Conservation (phyloP, 1,140 invertebrate species). For the Orius insidiosus region DNA sequence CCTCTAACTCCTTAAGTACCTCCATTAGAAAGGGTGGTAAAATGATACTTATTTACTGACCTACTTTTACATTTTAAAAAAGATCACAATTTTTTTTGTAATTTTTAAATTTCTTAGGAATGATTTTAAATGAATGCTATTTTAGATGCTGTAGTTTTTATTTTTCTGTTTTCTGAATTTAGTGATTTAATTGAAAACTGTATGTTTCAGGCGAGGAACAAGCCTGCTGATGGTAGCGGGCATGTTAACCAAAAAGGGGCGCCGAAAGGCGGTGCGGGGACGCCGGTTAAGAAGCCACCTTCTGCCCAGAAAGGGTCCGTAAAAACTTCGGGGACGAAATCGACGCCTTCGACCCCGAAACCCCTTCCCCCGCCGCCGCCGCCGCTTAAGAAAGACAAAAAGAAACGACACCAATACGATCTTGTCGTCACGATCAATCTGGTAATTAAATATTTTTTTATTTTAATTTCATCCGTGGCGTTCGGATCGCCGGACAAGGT, state of each 20-base stretch:
- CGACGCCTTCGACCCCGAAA: not conserved
- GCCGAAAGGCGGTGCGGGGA: conserved; percentile 29
- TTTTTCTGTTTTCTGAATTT: too few relatives aligned
- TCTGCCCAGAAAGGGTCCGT: conserved; percentile 29
- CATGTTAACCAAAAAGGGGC: conserved; percentile 50
- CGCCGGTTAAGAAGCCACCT: conserved; percentile 37
- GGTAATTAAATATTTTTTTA: conserved; percentile 33
- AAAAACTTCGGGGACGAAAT: conserved; percentile 30
- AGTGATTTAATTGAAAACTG: too few relatives aligned
- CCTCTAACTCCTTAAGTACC: too few relatives aligned
- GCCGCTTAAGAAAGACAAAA: conserved; percentile 47
- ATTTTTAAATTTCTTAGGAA: too few relatives aligned
- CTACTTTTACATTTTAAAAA: too few relatives aligned
- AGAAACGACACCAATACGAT: conserved; percentile 65
- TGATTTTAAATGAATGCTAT: too few relatives aligned
- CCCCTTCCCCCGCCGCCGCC: conserved; percentile 25
- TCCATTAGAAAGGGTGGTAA: too few relatives aligned
- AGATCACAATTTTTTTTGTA: too few relatives aligned
- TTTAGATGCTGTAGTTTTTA: too few relatives aligned
- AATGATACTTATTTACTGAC: too few relatives aligned
- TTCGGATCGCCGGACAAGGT: too few relatives aligned
- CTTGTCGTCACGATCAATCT: conserved; percentile 64
- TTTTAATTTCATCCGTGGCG: too few relatives aligned
- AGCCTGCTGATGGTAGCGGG: conserved; percentile 53
- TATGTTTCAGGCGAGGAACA: conserved; percentile 49